Conservation (phyloP, 1,140 invertebrate species). For the Procambarus virginalis region DNA sequence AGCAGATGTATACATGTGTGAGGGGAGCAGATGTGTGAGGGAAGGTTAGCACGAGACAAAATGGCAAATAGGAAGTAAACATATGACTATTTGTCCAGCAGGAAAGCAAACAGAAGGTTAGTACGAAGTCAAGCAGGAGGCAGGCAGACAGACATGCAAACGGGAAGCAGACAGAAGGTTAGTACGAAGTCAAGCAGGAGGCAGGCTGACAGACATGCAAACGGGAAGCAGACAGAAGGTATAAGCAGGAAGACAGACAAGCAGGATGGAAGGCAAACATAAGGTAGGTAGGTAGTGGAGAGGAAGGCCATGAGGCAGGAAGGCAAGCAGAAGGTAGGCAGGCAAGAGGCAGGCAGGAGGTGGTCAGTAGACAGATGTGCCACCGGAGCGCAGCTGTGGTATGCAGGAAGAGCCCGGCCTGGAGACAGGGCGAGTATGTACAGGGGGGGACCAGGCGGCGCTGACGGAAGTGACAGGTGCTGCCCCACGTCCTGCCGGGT, state of each 20-base stretch:
- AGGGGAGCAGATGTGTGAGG: too few relatives aligned
- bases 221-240: background rate
- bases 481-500: constrained; percentile 8
- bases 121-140: background rate
- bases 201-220: background rate
- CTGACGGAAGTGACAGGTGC: constrained; percentile 37
- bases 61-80: background rate
- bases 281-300: background rate
- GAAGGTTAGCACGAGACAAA: background rate
- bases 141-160: background rate
- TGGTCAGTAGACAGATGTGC: background rate
- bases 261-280: too few relatives aligned
- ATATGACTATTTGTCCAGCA: background rate
- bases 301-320: background rate
- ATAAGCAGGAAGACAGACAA: background rate
- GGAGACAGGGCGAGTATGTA: background rate
- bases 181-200: background rate
- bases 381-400: background rate
- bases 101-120: background rate
- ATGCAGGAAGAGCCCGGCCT: background rate
- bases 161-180: background rate
- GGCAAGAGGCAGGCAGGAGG: background rate
- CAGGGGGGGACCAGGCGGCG: background rate
- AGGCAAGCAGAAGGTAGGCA: background rate
- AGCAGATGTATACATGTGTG: too few relatives aligned